Evolutionary conservation across 1,140 invertebrate genomes (phyloP), one percentile per base, ranked within the genome.

Genomic region (Telenomus remus): DNA sequence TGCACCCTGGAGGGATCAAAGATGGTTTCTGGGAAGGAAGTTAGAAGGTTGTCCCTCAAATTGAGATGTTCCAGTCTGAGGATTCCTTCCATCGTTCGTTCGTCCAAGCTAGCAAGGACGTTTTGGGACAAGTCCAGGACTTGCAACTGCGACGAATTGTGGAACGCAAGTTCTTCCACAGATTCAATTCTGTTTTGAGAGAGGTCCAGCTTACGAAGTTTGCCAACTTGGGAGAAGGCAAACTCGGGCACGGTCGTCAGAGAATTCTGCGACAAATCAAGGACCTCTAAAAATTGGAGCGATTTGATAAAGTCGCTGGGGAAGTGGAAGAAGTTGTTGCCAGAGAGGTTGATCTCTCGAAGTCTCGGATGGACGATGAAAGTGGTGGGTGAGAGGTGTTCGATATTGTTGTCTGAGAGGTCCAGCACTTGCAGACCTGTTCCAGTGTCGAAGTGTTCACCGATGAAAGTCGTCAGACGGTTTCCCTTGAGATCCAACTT

Each of bases 71-170:
- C 91, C 53, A 97, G 81, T 37, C 95, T 89, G 33, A 93, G 89
- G 14, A 97, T 81, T 15, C 95, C 95, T 84, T 96, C 93, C 86
- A 97, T 95, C 1, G 93, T 92, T 75, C 94, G 89, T 55, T 95
- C 94, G 1, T 92, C 92, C 6, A 97, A 84, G 19, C 91, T 87
- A 76, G 95, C 93, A 11, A 97, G 86, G 59, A 90, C 90, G 83
- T 97, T 97, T 16, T 85, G 73, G 0, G 93, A 91, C 39, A 97
- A 86, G 85, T 96, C 93, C 19, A 97, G 81, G 10, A 91, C 80
- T 82, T 97, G 95, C 55, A 97, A 89, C 86, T 96, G 95, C 0
- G 95, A 93, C 0, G 95, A 97, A 82, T 97, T 97, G 76, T 96
- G 93, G 83, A 97, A 97, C 0, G 95, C 93, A 87, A 94, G 92